Evolutionary conservation across 1,140 invertebrate genomes (phyloP).

Genomic region (Daktulosphaira vitifoliae): DNA sequence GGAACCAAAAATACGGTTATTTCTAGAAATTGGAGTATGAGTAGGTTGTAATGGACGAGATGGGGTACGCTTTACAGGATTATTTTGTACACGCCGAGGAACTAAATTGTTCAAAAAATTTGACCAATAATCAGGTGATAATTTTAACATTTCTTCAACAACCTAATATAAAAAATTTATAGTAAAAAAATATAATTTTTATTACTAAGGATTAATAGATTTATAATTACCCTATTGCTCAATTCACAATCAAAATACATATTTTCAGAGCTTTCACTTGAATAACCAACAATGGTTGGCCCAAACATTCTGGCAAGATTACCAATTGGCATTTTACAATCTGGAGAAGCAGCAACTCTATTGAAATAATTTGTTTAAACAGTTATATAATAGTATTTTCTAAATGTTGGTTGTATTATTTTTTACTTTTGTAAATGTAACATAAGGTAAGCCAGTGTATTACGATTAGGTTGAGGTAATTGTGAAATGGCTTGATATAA

Average conservation of each 20-base stretch:
- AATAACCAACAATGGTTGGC: slow-evolving; percentile 75
- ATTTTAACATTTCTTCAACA: slow-evolving; percentile 35
- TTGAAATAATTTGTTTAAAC: slow-evolving; percentile 30
- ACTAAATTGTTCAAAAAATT: slow-evolving; percentile 26
- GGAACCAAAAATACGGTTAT: slow-evolving; percentile 22
- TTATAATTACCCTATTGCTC: slow-evolving; percentile 34
- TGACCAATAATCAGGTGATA: slow-evolving; percentile 37
- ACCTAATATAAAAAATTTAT: slow-evolving; percentile 29
- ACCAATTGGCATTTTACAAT: slow-evolving; percentile 66
- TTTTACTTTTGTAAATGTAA: slow-evolving; percentile 68
- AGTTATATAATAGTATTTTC: background rate
- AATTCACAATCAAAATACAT: slow-evolving; percentile 35
- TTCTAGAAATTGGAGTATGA: slow-evolving; percentile 10
- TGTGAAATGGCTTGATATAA: slow-evolving; percentile 60
- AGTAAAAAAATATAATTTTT: background rate
- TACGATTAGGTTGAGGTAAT: slow-evolving; percentile 73
- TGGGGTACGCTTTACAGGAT: slow-evolving; percentile 1
- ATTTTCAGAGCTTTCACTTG: slow-evolving; percentile 48
- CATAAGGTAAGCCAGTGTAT: slow-evolving; percentile 77
- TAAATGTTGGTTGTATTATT: no score
- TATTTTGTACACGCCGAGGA: slow-evolving; percentile 5
- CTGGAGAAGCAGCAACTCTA: slow-evolving; percentile 59
- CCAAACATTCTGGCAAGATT: slow-evolving; percentile 78
- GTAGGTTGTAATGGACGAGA: slow-evolving; percentile 24
- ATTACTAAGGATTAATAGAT: background rate